Evolutionary conservation across 2,888 invertebrate genomes (phyloP), one percentile per base, ranked within the genome.

Genomic region (Azorinus chamasolen): DNA sequence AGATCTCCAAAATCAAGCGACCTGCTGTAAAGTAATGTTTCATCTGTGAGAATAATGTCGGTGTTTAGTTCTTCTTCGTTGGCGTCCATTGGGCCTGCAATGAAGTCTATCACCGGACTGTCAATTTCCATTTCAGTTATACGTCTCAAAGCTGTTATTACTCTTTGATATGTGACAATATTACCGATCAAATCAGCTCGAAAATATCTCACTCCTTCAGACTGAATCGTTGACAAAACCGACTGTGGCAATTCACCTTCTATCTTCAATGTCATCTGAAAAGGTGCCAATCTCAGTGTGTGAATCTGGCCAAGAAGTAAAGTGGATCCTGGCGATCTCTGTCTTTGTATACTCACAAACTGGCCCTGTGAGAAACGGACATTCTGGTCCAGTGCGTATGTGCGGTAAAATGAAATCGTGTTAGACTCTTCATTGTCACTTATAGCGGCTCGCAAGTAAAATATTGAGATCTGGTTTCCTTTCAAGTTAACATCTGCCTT

Each of bases 151-250:
- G 74, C 71, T 12, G 58, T 22, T 10, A 65, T 43, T 54, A 72
- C 58, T 18, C 79, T 66, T 5, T 24, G 32, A 37, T 65, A 75
- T 20, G 68, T 68, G 5, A 66, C 59, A 5, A 79, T 61, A 48
- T 79, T 79, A 5, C 72, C 68, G 22, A 79, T 65, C 1, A 75
- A 25, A 22, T 72, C 72, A 32, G 64, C 24, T 41, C 63, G 58
- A 72, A 75, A 79, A 25, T 63, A 69, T n/a, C 45, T 20, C 2
- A 61, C 37, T 16, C 53, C 54, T 4, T 51, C 58, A 6, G 32
- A 39, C 14, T 18, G 50, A 12, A 58, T 12, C 16, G 32, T 55
- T 20, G 48, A 24, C 25, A 39, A 0, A n/a, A 73, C 10, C 24
- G 62, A 27, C 1, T 57, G 45, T 16, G 80, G 73, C 18, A 70